These are phyloP conservation scores for Platysteira castanea DNA, from an alignment of 2,113 vertebrate genomes.

Conservation along the genomic window DNA sequence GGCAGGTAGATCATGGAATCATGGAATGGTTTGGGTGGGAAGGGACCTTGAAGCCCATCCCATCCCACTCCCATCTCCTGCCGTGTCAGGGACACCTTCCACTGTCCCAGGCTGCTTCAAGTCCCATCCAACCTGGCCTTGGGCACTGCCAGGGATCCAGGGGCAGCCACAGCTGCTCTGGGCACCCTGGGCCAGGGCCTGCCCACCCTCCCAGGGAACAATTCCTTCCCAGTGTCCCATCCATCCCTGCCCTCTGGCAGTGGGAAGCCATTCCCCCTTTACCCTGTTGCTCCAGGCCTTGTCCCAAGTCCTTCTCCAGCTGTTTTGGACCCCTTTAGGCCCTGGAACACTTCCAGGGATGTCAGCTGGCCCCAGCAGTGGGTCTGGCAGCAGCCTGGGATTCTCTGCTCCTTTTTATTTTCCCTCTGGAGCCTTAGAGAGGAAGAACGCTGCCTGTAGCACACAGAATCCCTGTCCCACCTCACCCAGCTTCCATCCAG, in stretches of 20 bases:
- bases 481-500: background rate
- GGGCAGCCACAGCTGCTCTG: background rate
- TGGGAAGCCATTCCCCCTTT: background rate
- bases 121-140: rapidly evolving
- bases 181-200: background rate
- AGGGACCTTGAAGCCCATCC: background rate
- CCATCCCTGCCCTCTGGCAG: background rate
- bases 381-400: background rate
- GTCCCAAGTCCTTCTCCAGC: background rate
- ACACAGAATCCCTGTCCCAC: background rate
- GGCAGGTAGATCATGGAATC: background rate
- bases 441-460: rapidly evolving
- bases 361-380: background rate
- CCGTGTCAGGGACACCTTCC: background rate
- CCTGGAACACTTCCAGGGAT: background rate
- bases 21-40: background rate
- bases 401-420: background rate
- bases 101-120: background rate
- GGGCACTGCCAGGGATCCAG: background rate
- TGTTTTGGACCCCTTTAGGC: background rate
- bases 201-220: rapidly evolving
- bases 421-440: background rate
- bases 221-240: background rate
- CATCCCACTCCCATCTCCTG: rapidly evolving
- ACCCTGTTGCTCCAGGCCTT: background rate